Base-by-base conservation (phyloP, 2,888 invertebrate species). In the Sminthurinus aureus region DNA sequence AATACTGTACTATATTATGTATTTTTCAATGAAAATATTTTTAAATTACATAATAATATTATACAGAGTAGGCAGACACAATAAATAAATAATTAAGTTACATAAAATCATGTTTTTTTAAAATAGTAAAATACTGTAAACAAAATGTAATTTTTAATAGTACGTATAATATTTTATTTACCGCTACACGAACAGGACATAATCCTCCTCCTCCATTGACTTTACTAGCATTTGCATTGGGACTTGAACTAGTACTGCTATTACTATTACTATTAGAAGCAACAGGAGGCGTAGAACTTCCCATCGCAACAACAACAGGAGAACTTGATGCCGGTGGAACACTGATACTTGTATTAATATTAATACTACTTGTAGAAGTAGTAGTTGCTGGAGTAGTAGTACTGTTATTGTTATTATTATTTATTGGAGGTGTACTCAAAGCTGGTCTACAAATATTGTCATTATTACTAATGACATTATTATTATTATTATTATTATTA, bases 171-270 rank as follows among this genome's bases (percentile, higher is more conserved):
- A 71, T 71, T 71, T 9, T 73, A 51, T 15, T 82, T 84, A 86
- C 87, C 84, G 85, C 85, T 38, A 87, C 79, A 81, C 88, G 76
- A 22, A 88, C 88, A 6, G 88, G 88, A 75, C 87, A 86, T 87
- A 87, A 86, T 84, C 85, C 77, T 84, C 64, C 78, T 58, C 79
- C 83, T 66, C 79, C 79, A 50, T 83, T 83, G 9, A 24, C 20
- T 51, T 51, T 52, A 13, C 50, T n/a, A 26, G 69, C 18, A 38
- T 38, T 64, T 20, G 64, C 18, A 15, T 51, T 15, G 24, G 64
- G 77, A 52, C 73, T 75, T 84, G 84, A 79, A 76, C 75, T 74
- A 64, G 20, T 13, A 12, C 38, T 50, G 22, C 67, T 76, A 38
- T 22, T 24, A 51, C 26, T 71, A 24, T 20, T 50, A 22, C 76